Conservation (phyloP, 2,888 invertebrate species). For the Ectemnius continuus region DNA sequence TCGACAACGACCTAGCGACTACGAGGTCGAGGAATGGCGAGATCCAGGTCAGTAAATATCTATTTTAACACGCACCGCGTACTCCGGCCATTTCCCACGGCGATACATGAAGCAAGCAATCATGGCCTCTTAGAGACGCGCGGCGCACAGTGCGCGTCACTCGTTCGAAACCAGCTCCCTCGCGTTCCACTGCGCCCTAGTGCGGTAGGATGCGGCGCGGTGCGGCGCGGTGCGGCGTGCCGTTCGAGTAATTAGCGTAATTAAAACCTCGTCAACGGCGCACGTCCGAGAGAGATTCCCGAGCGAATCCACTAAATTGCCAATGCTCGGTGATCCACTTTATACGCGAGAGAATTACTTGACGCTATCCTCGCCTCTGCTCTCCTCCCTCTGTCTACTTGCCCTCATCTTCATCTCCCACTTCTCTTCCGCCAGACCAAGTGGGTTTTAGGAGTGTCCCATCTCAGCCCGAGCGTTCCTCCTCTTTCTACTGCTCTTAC, state of each 20-base stretch:
- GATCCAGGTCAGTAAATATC: constrained; percentile 81
- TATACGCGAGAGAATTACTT: constrained; percentile 56
- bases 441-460: constrained; percentile 39
- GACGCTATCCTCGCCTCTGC: constrained; percentile 29
- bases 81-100: constrained; percentile 53
- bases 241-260: constrained; percentile 65
- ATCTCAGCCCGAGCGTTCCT: background rate
- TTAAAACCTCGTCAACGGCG: constrained; percentile 61
- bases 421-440: constrained; percentile 39
- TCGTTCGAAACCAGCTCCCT: too few relatives aligned
- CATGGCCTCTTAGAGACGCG: constrained; percentile 3
- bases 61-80: constrained; percentile 54
- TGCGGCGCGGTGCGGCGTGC: constrained; percentile 40
- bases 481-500: background rate
- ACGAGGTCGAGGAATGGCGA: constrained; percentile 87
- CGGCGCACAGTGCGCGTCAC: too few relatives aligned
- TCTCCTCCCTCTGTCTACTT: background rate
- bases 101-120: constrained; percentile 36
- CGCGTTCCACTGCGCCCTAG: too few relatives aligned
- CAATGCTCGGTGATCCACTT: constrained; percentile 58
- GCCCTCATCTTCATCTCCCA: constrained; percentile 12
- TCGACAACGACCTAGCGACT: constrained; percentile 81
- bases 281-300: constrained; percentile 44
- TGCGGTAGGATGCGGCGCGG: constrained; percentile 5
- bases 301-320: constrained; percentile 56